Evolutionary conservation across 2,888 invertebrate species (phyloP).

Genomic region (Oligia fasciuncula): DNA sequence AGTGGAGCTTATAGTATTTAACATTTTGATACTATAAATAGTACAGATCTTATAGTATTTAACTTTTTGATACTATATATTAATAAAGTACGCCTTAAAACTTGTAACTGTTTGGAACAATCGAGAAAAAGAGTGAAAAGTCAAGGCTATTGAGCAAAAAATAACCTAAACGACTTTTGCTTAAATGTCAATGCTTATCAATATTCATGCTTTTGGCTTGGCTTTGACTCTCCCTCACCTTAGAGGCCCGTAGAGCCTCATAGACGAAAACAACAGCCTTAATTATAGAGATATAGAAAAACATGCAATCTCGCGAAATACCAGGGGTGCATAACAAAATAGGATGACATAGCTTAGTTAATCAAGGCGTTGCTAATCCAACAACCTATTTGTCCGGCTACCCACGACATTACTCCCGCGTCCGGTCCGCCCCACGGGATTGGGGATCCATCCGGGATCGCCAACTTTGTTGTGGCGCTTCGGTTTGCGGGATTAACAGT

Average conservation of each 20-base stretch:
- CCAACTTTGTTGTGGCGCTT: slow-evolving; percentile 46
- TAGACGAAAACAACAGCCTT: slow-evolving; percentile 37
- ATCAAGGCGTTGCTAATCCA: slow-evolving; percentile 65
- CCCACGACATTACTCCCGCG: slow-evolving; percentile 61
- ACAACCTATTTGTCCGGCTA: slow-evolving; percentile 55
- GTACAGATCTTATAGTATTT: neutral
- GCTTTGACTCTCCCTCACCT: neutral
- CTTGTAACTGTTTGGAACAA: neutral
- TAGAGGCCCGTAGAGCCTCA: slow-evolving; percentile 18
- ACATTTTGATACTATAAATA: neutral
- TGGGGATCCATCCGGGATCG: slow-evolving; percentile 50
- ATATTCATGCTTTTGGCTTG: slow-evolving; percentile 13
- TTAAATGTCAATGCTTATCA: slow-evolving; percentile 10
- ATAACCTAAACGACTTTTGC: neutral
- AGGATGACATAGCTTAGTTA: slow-evolving; percentile 59
- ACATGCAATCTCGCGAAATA: slow-evolving; percentile 57
- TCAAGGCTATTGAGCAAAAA: slow-evolving; percentile 24
- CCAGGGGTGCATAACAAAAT: slow-evolving; percentile 67
- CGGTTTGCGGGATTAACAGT: slow-evolving; percentile 47
- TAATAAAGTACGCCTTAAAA: neutral
- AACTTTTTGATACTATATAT: neutral
- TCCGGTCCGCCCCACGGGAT: slow-evolving; percentile 55
- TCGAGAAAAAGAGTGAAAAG: slow-evolving; percentile 9
- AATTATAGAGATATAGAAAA: slow-evolving; percentile 53
- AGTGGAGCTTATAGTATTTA: neutral